phyloP scores from a whole-genome alignment of 2,113 vertebrate species.

The Malurus alboscapulatus region DNA sequence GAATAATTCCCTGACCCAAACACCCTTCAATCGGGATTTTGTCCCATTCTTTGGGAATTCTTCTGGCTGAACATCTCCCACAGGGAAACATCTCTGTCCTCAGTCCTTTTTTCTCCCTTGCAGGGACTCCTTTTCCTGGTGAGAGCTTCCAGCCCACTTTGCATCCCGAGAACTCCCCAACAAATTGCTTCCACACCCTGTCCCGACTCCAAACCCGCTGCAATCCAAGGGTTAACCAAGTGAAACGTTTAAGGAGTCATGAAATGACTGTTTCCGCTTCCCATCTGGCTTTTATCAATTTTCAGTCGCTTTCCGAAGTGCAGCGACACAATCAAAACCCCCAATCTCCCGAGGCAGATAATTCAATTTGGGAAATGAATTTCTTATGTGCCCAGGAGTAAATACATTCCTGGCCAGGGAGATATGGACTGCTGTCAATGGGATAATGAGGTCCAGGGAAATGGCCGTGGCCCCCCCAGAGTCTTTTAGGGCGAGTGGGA shows the following conservation, averaged over 20 bases:
- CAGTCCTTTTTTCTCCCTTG: not conserved
- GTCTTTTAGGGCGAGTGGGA: not conserved
- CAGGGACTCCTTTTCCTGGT: not conserved
- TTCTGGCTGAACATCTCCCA: not conserved
- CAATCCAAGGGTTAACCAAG: conserved; percentile 76
- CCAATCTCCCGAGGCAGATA: conserved; percentile 75
- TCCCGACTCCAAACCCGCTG: conserved; percentile 29
- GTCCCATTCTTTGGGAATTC: not conserved
- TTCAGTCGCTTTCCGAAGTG: conserved; percentile 70
- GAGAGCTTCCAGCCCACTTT: conserved; percentile 29
- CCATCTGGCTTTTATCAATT: conserved; percentile 80
- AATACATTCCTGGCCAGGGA: conserved; percentile 71
- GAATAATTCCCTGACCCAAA: not conserved
- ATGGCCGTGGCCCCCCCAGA: not conserved
- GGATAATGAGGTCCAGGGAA: conserved; percentile 70
- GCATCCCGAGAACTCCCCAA: conserved; percentile 56
- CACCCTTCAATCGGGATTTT: not conserved
- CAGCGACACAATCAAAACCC: conserved; percentile 77
- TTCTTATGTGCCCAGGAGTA: conserved; percentile 76
- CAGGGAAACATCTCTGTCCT: fast-evolving
- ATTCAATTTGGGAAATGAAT: conserved; percentile 83
- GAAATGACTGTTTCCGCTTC: conserved; percentile 78
- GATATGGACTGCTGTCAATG: conserved; percentile 70
- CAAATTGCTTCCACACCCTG: conserved; percentile 74
- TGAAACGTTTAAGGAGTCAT: conserved; percentile 77